Percentiles rank a stretch among this genome's conserved stretches.
These are phyloP conservation scores for Celastrina argiolus DNA, from an alignment of 2,888 invertebrate species.

Conservation along the genomic window DNA sequence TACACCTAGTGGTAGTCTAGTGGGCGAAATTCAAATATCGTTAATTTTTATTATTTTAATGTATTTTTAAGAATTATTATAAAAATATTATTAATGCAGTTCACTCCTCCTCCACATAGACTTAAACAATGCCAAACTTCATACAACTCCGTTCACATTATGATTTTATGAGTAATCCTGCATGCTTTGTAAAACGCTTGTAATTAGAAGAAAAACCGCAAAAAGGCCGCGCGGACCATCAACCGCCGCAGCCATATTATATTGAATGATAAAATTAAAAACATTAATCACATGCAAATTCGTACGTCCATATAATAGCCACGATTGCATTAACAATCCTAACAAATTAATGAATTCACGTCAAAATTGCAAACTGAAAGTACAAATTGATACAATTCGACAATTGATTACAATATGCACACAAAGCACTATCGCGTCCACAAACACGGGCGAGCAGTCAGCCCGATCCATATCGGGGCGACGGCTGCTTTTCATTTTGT, in stretches of 20 bases:
- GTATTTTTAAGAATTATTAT: too few relatives aligned
- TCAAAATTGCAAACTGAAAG: conserved; percentile 72
- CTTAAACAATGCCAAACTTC: too few relatives aligned
- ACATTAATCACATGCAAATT: conserved; percentile 22
- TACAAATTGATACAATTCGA: conserved; percentile 70
- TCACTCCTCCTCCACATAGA: too few relatives aligned
- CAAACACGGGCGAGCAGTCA: conserved; percentile 73
- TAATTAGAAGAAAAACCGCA: not conserved
- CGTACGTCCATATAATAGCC: conserved; percentile 32
- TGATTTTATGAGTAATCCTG: not conserved
- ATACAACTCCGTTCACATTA: too few relatives aligned
- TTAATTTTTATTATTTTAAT: too few relatives aligned
- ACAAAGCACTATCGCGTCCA: conserved; percentile 65
- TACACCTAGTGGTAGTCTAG: too few relatives aligned
- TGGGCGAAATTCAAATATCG: too few relatives aligned
- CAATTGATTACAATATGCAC: conserved; percentile 76
- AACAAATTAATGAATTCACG: conserved; percentile 64
- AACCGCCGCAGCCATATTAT: not conserved
- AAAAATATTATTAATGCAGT: too few relatives aligned
- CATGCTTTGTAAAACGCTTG: not conserved
- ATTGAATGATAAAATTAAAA: conserved; percentile 17
- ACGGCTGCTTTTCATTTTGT: conserved; percentile 73
- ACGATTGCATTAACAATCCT: conserved; percentile 47
- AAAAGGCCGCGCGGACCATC: not conserved
- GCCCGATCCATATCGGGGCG: conserved; percentile 69